Base-by-base conservation (phyloP, 2,888 invertebrate species). In the Andrena dorsata region DNA sequence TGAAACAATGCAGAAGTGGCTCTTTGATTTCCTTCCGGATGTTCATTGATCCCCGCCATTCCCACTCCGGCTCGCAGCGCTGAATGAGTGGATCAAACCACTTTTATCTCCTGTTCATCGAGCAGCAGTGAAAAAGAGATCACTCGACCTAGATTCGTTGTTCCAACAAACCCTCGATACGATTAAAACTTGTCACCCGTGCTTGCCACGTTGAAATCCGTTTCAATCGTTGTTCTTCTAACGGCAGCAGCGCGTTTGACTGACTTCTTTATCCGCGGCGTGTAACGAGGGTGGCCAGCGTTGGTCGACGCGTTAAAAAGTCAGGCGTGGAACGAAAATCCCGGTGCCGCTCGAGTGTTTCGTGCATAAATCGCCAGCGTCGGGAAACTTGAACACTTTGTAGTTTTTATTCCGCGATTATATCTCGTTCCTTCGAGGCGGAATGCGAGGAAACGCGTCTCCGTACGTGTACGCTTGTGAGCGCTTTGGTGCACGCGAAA, bases 331-430 rank as follows among this genome's bases (percentile, higher is more conserved):
- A 47, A 61, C 51, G 60, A 56, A 56, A 76, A 79, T 73, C 47
- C 60, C 61, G 65, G 66, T 51, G 73, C 53, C 28, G 32, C 63
- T 74, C 65, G 72, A 80, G 76, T 49, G 73, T 82, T 84, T 65
- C 82, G 84, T 66, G 73, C 80, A 82, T 79, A 82, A 84, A 84
- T 84, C 83, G 71, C 32, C 32, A 8, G 35, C 82, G 75, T 49
- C 79, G 83, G 70, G 74, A 73, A 84, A 84, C 84, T 82, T 78
- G 70, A 68, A 82, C 72, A 65, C 78, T 76, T 78, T 61, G 75
- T 83, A 64, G 66, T 82, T 86, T 86, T 82, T 82, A 77, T 77
- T 58, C 30, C 56, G 77, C 79, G 74, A 84, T 84, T 80, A 79
- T 60, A 63, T 81, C 80, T 61, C 64, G 66, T 76, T 85, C 75